A percentile compares a stretch with the other conserved stretches of the same genome.
Conservation (phyloP, 2,797 vertebrate genomes). For the Discoglossus pictus region DNA sequence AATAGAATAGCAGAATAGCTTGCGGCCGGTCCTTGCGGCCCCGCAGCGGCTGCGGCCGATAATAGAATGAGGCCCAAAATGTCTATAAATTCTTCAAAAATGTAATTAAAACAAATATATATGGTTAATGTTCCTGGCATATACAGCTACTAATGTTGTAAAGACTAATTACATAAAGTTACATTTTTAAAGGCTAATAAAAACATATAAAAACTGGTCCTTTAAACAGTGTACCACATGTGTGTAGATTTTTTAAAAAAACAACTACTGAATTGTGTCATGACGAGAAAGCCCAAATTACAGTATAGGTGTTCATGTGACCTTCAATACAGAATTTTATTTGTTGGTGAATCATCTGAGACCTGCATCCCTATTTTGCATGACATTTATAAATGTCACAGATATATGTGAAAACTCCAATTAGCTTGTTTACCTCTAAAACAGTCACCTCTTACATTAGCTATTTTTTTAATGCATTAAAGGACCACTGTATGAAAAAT, state of each 20-base stretch:
- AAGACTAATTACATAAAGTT: too few species aligned
- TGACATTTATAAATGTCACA: slow-evolving; percentile 30
- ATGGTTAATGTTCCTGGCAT: too few species aligned
- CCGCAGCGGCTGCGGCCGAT: too few species aligned
- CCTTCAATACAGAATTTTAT: slow-evolving; percentile 14
- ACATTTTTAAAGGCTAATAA: too few species aligned
- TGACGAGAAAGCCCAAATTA: background rate
- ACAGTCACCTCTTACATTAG: background rate
- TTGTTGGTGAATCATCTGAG: slow-evolving; percentile 25
- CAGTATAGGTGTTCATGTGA: slow-evolving; percentile 9
- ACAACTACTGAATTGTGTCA: slow-evolving; percentile 13
- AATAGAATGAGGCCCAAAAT: too few species aligned
- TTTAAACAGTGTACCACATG: slow-evolving; percentile 1
- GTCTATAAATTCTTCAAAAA: too few species aligned
- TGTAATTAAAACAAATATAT: too few species aligned
- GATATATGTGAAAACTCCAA: background rate
- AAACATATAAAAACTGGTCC: background rate
- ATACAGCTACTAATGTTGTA: too few species aligned
- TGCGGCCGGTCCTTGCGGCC: too few species aligned
- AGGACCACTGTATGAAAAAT: too few species aligned
- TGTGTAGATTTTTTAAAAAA: slow-evolving; percentile 8
- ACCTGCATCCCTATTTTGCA: slow-evolving; percentile 18
- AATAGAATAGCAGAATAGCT: too few species aligned
- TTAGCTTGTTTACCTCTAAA: background rate
- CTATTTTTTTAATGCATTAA: background rate